Base-by-base conservation (phyloP, 2,113 vertebrate species). In the Nicator chloris region DNA sequence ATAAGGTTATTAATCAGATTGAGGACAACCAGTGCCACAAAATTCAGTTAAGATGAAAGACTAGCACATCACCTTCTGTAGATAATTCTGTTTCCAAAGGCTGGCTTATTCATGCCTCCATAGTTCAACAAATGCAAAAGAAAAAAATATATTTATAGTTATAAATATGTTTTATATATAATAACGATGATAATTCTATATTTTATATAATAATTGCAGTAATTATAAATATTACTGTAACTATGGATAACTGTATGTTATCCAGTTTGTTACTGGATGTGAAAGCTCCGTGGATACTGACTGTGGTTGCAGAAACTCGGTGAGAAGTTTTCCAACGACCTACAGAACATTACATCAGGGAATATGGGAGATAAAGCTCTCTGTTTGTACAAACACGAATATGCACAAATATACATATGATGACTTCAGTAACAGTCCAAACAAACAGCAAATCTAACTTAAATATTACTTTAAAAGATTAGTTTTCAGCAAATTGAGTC, bases 321-420 rank as follows among this genome's bases (percentile, higher is more conserved):
- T 44, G 27, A 56, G 27, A 84, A 78, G 8, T 31, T 76, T 90
- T 79, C n/a, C 53, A 65, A 3, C 64, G 59, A 89, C 77, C 42
- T 80, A 86, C 31, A 95, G 79, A 90, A 65, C 17, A 4, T 61
- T 82, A 28, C 75, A 69, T 19, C 8, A 26, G 75, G 40, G 82
- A 87, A 40, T 65, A 26, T 18, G 15, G 27, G 42, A 92, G 65
- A 94, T 88, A 95, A 95, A 82, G n/a, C 35, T 80, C 51, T 92
- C 23, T 96, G 65, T 77, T 92, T 82, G 66, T 45, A 72, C n/a
- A 80, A 82, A 88, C 50, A 90, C 14, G 50, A 80, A 44, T 64
- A 72, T 90, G 86, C 45, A 86, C 77, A 92, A 92, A 93, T 45
- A 95, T 4, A 78, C 73, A 89, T 85, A 87, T 28, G 37, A 79